Evolutionary conservation across 2,113 vertebrate species (phyloP).

Genomic region (Neoarius graeffei): DNA sequence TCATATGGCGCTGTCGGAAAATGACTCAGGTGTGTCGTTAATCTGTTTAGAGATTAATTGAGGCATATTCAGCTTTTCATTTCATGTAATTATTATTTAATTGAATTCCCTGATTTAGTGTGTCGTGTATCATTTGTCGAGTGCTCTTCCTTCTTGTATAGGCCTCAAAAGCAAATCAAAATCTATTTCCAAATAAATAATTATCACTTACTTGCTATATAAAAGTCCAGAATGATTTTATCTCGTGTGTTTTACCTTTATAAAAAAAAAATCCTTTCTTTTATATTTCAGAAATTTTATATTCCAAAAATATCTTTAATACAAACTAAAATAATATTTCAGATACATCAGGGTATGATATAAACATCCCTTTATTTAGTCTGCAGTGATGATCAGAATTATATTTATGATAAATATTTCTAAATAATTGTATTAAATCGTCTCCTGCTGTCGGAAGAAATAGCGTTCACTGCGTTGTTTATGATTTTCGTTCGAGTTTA

Average conservation of each 20-base stretch:
- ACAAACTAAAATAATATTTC: background rate
- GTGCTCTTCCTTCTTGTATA: background rate
- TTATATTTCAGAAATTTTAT: background rate
- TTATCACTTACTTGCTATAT: background rate
- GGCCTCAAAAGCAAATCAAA: background rate
- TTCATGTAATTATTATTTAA: background rate
- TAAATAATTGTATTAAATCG: background rate
- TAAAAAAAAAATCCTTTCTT: no score
- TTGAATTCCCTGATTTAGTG: background rate
- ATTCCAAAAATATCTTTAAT: background rate
- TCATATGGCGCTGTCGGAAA: background rate
- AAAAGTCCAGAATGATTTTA: background rate
- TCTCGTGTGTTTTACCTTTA: background rate
- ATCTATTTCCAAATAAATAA: background rate
- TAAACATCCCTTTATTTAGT: background rate
- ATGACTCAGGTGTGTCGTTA: background rate
- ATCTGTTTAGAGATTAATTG: background rate
- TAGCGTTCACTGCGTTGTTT: background rate
- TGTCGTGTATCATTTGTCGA: background rate
- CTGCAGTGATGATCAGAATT: background rate
- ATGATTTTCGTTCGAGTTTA: background rate
- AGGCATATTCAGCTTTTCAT: background rate
- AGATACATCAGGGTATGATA: no score
- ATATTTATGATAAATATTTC: background rate
- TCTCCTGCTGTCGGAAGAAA: background rate